Conservation (phyloP, 2,797 vertebrate species). For the Pogonophryne albipinna region DNA sequence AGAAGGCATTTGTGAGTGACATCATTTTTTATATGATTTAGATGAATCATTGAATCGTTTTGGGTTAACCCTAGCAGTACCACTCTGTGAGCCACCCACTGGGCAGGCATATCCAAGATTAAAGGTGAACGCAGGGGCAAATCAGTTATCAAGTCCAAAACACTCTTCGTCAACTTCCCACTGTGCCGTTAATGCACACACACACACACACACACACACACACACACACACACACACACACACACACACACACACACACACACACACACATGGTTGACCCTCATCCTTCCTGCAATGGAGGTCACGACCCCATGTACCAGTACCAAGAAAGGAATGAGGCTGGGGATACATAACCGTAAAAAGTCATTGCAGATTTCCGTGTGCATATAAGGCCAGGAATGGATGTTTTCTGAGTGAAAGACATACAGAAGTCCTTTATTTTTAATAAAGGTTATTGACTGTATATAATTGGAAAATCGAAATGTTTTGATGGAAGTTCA, state of each 20-base stretch:
- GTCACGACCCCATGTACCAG: conserved; percentile 77
- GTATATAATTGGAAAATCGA: neutral
- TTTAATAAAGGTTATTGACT: neutral
- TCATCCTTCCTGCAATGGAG: conserved; percentile 73
- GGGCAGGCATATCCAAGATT: conserved; percentile 78
- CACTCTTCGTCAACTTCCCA: conserved; percentile 80
- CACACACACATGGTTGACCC: conserved; percentile 42
- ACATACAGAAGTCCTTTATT: neutral
- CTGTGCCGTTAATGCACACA: conserved; percentile 72
- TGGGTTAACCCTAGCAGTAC: conserved; percentile 76
- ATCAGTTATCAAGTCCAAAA: conserved; percentile 84
- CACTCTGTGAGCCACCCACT: conserved; percentile 76
- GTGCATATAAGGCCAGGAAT: conserved; percentile 35
- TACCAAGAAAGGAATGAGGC: conserved; percentile 70
- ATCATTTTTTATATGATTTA: conserved; percentile 77
- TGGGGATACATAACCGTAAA: conserved; percentile 68
- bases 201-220: conserved; percentile 32
- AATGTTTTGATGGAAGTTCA: neutral
- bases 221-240: conserved; percentile 41
- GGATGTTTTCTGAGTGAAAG: conserved; percentile 3
- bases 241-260: conserved; percentile 44
- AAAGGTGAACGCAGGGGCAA: conserved; percentile 85
- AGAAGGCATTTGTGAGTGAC: conserved; percentile 64
- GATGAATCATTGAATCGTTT: conserved; percentile 66
- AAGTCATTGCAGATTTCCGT: conserved; percentile 57